Base-by-base conservation (phyloP, 23 tunicate genomes). In the Ciona savignyi region DNA sequence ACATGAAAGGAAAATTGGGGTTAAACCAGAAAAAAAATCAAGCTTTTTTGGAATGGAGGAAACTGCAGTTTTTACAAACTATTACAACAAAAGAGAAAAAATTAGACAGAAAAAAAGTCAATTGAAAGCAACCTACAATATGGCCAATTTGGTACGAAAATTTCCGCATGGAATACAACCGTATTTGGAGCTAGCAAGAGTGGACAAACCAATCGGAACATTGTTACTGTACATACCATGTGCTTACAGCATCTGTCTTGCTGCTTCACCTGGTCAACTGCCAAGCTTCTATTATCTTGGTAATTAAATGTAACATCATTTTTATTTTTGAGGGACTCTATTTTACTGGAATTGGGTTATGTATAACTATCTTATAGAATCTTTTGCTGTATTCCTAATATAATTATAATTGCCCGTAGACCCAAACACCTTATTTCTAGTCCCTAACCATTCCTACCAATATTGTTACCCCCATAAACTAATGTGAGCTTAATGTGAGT, bases 151-250 rank as follows among this genome's bases (percentile, higher is more conserved):
- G n/a, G 96, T 88, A 0, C 35, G 73, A 27, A 70, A 62, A 35
- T 65, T 87, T 30, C 84, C 96, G 25, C 63, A 65, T 3, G 27
- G 48, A 25, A 28, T 78, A 21, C 71, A 80, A 51, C 97, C 97
- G 23, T 91, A 85, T 76, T 71, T 91, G 77, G 62, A 85, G 56
- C 60, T 91, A 25, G 72, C 80, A 0, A 63, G 98, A 63, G 78
- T 78, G 35, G 98, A 93, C 35, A 93, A 93, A 74, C 98, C 93
- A 6, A 82, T 78, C 34, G 98, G 98, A 2, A 78, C 81, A 21
- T 65, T 80, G 61, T 71, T 93, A 63, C 78, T 93, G 15, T 93
- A 86, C 51, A 31, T 93, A 34, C 98, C 98, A 4, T 91, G 97
- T 71, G 90, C 71, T 29, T 91, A 68, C 32, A 76, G 97, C 72